Evolutionary conservation across 30 jellyfish, hydroid and myxozoan species (phyloP).

Genomic region (Chironex yamaguchii): DNA sequence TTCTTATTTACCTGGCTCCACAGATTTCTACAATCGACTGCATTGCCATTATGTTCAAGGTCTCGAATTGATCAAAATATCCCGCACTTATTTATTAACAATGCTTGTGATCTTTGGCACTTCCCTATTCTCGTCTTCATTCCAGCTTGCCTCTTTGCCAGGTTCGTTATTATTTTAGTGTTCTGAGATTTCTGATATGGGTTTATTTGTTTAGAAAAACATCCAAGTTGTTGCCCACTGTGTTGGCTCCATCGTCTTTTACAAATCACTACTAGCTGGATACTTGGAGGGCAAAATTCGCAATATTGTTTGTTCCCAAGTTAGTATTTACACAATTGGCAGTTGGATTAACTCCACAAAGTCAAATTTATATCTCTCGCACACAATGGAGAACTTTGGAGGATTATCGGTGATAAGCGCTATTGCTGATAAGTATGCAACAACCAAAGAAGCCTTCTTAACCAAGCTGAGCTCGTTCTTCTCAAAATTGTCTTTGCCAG

Average conservation of each 20-base stretch:
- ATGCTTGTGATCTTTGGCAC: too few species aligned
- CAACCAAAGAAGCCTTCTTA: neutral
- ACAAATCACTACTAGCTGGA: constrained; percentile 16
- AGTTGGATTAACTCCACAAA: constrained; percentile 16
- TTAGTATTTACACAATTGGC: constrained; percentile 24
- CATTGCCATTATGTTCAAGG: too few species aligned
- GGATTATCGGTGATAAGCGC: constrained; percentile 35
- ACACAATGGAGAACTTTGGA: constrained; percentile 8
- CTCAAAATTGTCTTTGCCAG: neutral
- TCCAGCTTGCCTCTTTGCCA: too few species aligned
- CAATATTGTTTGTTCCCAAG: constrained; percentile 30
- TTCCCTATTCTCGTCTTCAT: too few species aligned
- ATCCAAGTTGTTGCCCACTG: constrained; percentile 54
- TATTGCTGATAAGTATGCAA: constrained; percentile 30
- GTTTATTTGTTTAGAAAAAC: too few species aligned
- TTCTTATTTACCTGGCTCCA: too few species aligned
- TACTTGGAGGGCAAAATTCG: constrained; percentile 61
- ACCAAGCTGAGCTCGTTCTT: neutral
- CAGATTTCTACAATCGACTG: too few species aligned
- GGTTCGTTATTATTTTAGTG: too few species aligned
- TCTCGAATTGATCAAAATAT: too few species aligned
- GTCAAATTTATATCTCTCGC: constrained; percentile 9
- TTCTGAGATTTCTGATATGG: too few species aligned
- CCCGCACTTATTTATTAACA: too few species aligned
- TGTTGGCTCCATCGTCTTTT: constrained; percentile 43